Evolutionary conservation across 37 sponge, comb jelly and placozoan species (phyloP).

Genomic region (Eunapius fragilis): DNA sequence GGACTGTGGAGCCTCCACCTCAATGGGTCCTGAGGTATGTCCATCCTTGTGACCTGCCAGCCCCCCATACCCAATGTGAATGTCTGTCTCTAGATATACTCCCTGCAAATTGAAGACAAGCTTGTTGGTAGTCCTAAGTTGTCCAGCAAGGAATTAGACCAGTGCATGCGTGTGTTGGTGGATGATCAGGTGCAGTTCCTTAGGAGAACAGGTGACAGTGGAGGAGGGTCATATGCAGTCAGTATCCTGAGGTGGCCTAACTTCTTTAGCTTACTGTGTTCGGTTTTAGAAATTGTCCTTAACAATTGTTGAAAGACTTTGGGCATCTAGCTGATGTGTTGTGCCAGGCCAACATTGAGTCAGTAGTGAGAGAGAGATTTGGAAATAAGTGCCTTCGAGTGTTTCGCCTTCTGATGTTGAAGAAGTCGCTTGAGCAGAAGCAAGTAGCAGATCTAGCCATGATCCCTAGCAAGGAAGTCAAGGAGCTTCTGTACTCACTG

Average conservation of each 20-base stretch:
- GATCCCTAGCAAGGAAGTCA: slow-evolving; percentile 90
- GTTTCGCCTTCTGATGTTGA: slow-evolving; percentile 74
- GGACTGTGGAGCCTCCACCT: background rate
- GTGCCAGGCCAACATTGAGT: slow-evolving; percentile 70
- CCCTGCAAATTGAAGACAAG: slow-evolving; percentile 15
- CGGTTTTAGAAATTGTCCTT: too few species aligned
- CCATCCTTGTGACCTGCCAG: too few species aligned
- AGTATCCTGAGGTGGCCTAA: slow-evolving; percentile 47
- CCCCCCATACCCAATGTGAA: too few species aligned
- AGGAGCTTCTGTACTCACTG: slow-evolving; percentile 92
- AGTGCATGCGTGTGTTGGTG: slow-evolving; percentile 61
- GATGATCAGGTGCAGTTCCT: slow-evolving; percentile 68
- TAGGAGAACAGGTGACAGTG: slow-evolving; percentile 52
- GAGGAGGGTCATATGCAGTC: slow-evolving; percentile 61
- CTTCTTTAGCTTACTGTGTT: background rate
- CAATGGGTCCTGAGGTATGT: slow-evolving; percentile 25
- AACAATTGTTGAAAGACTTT: slow-evolving; percentile 31
- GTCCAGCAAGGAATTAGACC: slow-evolving; percentile 44
- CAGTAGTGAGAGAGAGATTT: slow-evolving; percentile 84
- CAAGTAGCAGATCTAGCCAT: slow-evolving; percentile 93
- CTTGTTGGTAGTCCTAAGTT: slow-evolving; percentile 39
- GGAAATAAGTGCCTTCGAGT: slow-evolving; percentile 71
- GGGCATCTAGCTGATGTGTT: slow-evolving; percentile 28
- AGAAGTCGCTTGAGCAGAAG: slow-evolving; percentile 85
- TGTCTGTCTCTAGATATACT: slow-evolving; percentile 16